Evolutionary conservation across 2,113 vertebrate genomes (phyloP).

Genomic region (Sphyrna mokarran): DNA sequence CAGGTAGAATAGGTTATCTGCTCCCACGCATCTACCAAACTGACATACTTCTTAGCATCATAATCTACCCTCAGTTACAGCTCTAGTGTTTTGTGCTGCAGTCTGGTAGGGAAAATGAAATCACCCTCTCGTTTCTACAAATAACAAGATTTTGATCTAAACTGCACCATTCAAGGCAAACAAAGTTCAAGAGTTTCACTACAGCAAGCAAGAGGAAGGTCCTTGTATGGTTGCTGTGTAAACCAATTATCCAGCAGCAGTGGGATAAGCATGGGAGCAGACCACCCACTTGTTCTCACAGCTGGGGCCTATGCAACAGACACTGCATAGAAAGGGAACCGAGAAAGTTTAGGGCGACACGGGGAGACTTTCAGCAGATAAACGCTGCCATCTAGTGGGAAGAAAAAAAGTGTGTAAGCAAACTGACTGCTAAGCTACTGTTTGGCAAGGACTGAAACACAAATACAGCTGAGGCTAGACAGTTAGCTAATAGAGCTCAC

Average conservation of each 20-base stretch:
- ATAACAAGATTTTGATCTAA: not conserved
- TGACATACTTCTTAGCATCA: not conserved
- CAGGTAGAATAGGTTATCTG: not conserved
- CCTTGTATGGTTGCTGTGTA: not conserved
- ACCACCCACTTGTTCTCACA: not conserved
- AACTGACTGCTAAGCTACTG: not conserved
- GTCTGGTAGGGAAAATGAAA: not conserved
- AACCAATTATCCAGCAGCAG: not conserved
- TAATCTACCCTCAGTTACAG: not conserved
- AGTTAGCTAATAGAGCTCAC: not conserved
- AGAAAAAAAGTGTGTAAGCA: not conserved
- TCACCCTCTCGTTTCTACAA: not conserved
- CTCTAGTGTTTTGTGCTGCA: not conserved
- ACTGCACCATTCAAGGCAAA: not conserved
- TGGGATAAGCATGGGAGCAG: not conserved
- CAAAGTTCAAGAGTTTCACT: not conserved
- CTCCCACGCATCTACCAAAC: not conserved
- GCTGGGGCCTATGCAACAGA: not conserved
- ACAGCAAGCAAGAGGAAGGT: not conserved
- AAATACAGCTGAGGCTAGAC: not conserved
- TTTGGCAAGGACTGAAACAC: not conserved
- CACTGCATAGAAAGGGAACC: not conserved
- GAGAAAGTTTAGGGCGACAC: not conserved
- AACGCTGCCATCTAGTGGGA: conserved; percentile 18
- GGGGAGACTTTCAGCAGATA: not conserved